Evolutionary conservation across 2,888 invertebrate genomes (phyloP).

Genomic region (Alsophila aescularia): DNA sequence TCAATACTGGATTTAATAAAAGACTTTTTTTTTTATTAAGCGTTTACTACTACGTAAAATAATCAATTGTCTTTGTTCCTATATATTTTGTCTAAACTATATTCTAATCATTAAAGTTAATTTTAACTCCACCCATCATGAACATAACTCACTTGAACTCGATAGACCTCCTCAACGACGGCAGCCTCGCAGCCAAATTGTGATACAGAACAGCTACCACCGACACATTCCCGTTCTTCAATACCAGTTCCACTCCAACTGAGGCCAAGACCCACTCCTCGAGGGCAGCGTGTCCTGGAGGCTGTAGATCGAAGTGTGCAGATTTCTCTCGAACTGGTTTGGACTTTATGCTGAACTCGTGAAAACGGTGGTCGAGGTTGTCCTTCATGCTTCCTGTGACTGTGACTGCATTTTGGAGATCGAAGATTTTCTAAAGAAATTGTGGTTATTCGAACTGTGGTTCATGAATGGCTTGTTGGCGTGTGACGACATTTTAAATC

Average conservation of each 20-base stretch:
- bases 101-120: no score
- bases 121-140: no score
- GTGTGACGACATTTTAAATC: no score
- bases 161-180: constrained; percentile 84
- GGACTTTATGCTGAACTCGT: constrained; percentile 65
- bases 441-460: no score
- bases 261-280: constrained; percentile 71
- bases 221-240: constrained; percentile 60
- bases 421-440: constrained; percentile 68
- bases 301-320: constrained; percentile 64
- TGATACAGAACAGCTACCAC: constrained; percentile 85
- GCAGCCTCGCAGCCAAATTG: constrained; percentile 86
- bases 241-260: constrained; percentile 66
- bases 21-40: no score
- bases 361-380: constrained; percentile 54
- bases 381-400: constrained; percentile 68
- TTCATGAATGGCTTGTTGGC: no score
- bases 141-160: constrained; percentile 84
- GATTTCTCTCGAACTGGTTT: constrained; percentile 62
- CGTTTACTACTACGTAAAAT: no score
- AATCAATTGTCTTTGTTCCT: no score
- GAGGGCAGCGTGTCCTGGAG: constrained; percentile 38
- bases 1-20: no score
- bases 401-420: constrained; percentile 69
- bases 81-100: background rate